Conservation (phyloP, 2,888 invertebrate genomes). For the Microctonus hyperodae region DNA sequence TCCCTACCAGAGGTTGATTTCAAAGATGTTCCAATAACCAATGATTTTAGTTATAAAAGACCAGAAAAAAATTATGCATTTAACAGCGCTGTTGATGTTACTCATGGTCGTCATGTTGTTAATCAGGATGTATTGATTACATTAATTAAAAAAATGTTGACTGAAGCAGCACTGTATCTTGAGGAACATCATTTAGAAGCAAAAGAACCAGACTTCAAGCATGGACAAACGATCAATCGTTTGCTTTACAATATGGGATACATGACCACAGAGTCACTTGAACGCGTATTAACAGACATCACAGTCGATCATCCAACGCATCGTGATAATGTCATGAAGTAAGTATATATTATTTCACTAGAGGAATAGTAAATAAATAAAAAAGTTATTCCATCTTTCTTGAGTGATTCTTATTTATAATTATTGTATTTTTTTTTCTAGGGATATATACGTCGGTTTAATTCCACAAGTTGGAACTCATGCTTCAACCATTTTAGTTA, state of each 20-base stretch:
- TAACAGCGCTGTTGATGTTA: conserved; percentile 52
- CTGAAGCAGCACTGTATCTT: conserved; percentile 55
- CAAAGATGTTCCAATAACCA: conserved; percentile 34
- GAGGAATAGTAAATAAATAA: too few relatives aligned
- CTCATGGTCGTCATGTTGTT: conserved; percentile 54
- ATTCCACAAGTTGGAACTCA: conserved; percentile 64
- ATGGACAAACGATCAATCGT: conserved; percentile 56
- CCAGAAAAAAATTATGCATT: conserved; percentile 40
- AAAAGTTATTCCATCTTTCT: too few relatives aligned
- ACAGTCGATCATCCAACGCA: conserved; percentile 38
- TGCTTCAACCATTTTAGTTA: conserved; percentile 59
- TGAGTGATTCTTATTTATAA: background rate
- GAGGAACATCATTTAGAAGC: conserved; percentile 55
- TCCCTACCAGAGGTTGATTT: conserved; percentile 37
- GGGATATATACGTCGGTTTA: conserved; percentile 61
- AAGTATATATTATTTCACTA: background rate
- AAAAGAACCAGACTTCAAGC: conserved; percentile 52
- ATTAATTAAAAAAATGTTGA: conserved; percentile 52
- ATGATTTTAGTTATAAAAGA: conserved; percentile 49
- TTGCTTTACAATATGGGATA: conserved; percentile 52
- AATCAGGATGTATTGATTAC: conserved; percentile 47
- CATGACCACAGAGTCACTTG: conserved; percentile 53
- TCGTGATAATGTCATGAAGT: conserved; percentile 44
- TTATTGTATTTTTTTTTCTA: conserved; percentile 22
- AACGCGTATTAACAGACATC: conserved; percentile 47